Base-by-base conservation (phyloP, 2,888 invertebrate species). In the Ethmia dodecea region DNA sequence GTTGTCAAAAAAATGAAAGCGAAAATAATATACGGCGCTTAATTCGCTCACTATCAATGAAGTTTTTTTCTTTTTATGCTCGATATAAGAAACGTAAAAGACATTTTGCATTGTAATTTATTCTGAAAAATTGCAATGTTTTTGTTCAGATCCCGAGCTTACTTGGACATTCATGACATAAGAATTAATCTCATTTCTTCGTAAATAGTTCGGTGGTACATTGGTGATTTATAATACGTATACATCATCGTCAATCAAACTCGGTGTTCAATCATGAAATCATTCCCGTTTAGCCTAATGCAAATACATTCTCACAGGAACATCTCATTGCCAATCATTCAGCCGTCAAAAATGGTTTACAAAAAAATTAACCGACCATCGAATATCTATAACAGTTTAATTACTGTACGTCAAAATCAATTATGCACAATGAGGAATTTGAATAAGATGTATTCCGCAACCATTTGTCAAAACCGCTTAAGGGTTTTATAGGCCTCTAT, bases 351-450 rank as follows among this genome's bases (percentile, higher is more conserved):
- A 79, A 76, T 67, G 60, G 64, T 65, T 74, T 71, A 49, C 59
- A 65, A 68, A 55, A 54, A 50, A 57, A 47, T 56, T 55, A 72
- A 63, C 62, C 66, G 51, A 52, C 63, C 64, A 64, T 72, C 60
- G 54, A 59, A 59, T 42, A 58, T 53, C 53, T 52, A 64, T 65
- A 64, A 64, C 56, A 47, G 59, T 62, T 70, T 78, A 77, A 77
- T 78, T 72, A 65, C 57, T 41, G 29, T 42, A 64, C 54, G 80
- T 81, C 86, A 68, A 72, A 78, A 68, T 70, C 77, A 72, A 81
- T 84, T 83, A 78, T 73, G 64, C 75, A 70, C 60, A 57, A 56
- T 46, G 45, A 42, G 47, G 52, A 65, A 64, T 71, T 73, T 80
- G 78, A 83, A 79, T 81, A 78, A 78, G 78, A 81, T 50, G 50